A percentile compares a stretch with the other conserved stretches of the same genome.
Conservation (phyloP, 2,113 vertebrate genomes). For the Chloebia gouldiae region DNA sequence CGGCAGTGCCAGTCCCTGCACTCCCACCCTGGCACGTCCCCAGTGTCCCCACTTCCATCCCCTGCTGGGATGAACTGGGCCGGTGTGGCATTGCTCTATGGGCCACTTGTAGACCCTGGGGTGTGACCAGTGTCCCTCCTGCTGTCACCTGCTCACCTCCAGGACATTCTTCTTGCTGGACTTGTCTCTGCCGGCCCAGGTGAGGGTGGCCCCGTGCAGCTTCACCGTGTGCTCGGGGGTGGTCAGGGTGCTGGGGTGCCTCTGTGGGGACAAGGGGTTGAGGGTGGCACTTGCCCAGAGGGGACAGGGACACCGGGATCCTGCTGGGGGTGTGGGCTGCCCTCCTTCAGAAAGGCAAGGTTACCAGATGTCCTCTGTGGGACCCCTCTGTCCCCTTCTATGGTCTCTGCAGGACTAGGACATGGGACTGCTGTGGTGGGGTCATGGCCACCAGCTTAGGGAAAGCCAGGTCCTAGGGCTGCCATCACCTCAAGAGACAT, state of each 20-base stretch:
- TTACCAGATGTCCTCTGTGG: background rate
- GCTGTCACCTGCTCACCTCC: slow-evolving; percentile 76
- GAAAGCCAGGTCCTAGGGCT: background rate
- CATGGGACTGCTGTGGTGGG: rapidly evolving
- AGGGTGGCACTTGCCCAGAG: background rate
- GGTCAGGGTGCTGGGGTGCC: slow-evolving; percentile 82
- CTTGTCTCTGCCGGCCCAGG: slow-evolving; percentile 88
- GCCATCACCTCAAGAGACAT: background rate
- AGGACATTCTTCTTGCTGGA: slow-evolving; percentile 96
- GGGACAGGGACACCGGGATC: rapidly evolving
- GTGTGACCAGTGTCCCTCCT: background rate
- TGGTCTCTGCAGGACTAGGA: background rate
- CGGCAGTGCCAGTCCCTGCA: rapidly evolving
- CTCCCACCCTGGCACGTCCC: background rate
- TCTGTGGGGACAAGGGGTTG: slow-evolving; percentile 61
- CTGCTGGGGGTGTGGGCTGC: background rate
- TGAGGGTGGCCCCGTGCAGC: slow-evolving; percentile 80
- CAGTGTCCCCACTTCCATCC: rapidly evolving
- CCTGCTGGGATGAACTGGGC: background rate
- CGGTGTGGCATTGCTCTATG: rapidly evolving
- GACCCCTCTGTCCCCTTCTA: background rate
- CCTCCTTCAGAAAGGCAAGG: background rate
- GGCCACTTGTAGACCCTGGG: rapidly evolving
- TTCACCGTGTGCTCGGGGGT: slow-evolving; percentile 85
- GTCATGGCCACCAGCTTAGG: background rate